Percentiles rank a stretch among this genome's conserved stretches.
Evolutionary conservation across 2,797 vertebrate genomes (phyloP).

Genomic region (Balearica regulorum): DNA sequence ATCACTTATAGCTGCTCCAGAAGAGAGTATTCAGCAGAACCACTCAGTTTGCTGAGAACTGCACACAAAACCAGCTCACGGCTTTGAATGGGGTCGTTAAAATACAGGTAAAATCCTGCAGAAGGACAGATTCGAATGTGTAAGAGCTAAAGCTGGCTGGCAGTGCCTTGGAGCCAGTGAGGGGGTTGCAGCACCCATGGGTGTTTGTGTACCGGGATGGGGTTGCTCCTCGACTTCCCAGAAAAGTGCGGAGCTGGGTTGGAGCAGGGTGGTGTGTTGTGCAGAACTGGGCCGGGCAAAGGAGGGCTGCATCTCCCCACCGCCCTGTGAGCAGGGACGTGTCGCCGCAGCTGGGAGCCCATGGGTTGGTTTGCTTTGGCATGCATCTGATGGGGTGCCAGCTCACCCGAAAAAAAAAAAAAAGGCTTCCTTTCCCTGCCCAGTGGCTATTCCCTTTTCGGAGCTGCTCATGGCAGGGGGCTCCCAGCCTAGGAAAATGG

Average conservation of each 20-base stretch:
- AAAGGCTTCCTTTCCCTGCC: neutral
- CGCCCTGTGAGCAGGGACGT: fast-evolving
- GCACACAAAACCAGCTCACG: neutral
- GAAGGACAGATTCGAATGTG: neutral
- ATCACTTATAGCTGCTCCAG: neutral
- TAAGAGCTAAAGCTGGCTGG: neutral
- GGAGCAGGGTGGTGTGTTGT: fast-evolving
- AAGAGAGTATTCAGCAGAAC: neutral
- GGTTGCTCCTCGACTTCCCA: fast-evolving
- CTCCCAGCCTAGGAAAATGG: neutral
- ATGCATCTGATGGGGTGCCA: fast-evolving
- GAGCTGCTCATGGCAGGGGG: neutral
- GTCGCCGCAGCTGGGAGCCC: fast-evolving
- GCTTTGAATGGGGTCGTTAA: neutral
- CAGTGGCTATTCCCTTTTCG: neutral
- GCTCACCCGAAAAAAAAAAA: neutral
- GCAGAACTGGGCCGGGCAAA: neutral
- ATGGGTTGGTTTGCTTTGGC: neutral
- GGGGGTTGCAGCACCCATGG: neutral
- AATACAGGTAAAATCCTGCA: neutral
- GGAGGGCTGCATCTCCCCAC: neutral
- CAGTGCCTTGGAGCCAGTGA: fast-evolving
- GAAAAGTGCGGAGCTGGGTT: neutral
- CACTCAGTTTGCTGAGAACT: neutral
- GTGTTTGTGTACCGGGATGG: neutral